A percentile compares a stretch with the other conserved stretches of the same genome.
Conservation (phyloP, 2,113 vertebrate species). For the Strix uralensis region DNA sequence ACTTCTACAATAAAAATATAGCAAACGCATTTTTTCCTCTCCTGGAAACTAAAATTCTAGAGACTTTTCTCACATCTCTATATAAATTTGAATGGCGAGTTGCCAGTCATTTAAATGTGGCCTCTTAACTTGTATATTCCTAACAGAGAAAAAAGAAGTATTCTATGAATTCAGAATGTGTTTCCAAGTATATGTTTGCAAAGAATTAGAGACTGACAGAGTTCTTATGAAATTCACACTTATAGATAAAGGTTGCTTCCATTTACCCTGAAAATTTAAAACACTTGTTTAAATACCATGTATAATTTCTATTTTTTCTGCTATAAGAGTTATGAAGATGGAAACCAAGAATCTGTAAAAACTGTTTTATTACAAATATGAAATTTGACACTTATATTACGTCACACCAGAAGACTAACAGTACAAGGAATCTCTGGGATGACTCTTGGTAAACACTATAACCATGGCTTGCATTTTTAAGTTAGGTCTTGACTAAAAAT, state of each 20-base stretch:
- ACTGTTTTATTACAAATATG: background rate
- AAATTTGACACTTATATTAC: background rate
- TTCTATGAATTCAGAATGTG: background rate
- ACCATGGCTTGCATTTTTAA: background rate
- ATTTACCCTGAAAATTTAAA: constrained; percentile 34
- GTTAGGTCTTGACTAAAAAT: background rate
- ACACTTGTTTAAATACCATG: constrained; percentile 9
- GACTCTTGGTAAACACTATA: background rate
- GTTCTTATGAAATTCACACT: constrained; percentile 1
- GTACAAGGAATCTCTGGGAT: background rate
- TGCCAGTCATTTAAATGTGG: constrained; percentile 5
- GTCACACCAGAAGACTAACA: background rate
- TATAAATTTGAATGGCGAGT: background rate
- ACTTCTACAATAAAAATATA: background rate
- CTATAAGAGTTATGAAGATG: background rate
- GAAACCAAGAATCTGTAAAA: background rate
- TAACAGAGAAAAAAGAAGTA: background rate
- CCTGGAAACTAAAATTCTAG: background rate
- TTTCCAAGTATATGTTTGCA: background rate
- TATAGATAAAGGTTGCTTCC: constrained; percentile 14
- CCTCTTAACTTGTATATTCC: background rate
- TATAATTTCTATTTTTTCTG: background rate
- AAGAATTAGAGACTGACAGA: constrained; percentile 18
- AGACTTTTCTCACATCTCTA: background rate
- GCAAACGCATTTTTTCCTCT: background rate